A percentile compares a stretch with the other conserved stretches of the same genome.
Conservation (phyloP, 2,797 vertebrate species). For the Natrix natrix region DNA sequence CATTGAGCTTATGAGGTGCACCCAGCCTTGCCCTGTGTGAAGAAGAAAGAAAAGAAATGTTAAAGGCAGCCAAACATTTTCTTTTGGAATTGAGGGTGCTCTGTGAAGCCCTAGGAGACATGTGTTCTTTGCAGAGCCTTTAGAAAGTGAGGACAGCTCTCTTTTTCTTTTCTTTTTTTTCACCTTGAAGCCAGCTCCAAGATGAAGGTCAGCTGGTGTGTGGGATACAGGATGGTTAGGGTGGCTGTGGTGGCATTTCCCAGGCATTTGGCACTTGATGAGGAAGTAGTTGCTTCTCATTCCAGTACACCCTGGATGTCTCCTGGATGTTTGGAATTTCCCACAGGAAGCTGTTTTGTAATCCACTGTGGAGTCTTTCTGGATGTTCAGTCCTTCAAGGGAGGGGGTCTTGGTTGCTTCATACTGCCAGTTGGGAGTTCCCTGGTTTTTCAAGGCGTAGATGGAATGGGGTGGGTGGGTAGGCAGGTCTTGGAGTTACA, state of each 20-base stretch:
- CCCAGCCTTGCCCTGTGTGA: neutral
- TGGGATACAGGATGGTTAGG: neutral
- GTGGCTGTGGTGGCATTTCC: neutral
- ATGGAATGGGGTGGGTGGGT: too few relatives aligned
- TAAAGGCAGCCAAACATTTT: neutral
- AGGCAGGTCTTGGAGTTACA: too few relatives aligned
- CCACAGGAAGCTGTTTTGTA: too few relatives aligned
- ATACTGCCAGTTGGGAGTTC: too few relatives aligned
- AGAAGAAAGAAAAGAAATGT: neutral
- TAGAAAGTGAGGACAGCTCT: neutral
- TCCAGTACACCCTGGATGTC: too few relatives aligned
- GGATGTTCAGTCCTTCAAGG: too few relatives aligned
- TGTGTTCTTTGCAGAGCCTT: neutral
- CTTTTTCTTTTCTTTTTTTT: neutral
- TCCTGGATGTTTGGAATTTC: too few relatives aligned
- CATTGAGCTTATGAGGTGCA: neutral
- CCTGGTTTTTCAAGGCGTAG: too few relatives aligned
- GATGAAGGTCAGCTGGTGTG: neutral
- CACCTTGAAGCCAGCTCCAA: neutral
- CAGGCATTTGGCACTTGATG: too few relatives aligned
- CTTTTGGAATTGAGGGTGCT: neutral
- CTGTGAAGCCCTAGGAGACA: neutral
- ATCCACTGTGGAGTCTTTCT: too few relatives aligned
- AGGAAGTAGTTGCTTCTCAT: too few relatives aligned
- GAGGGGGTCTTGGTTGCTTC: too few relatives aligned